Base-by-base conservation (phyloP, 64 coral and sea anemone genomes). In the Porites lutea region DNA sequence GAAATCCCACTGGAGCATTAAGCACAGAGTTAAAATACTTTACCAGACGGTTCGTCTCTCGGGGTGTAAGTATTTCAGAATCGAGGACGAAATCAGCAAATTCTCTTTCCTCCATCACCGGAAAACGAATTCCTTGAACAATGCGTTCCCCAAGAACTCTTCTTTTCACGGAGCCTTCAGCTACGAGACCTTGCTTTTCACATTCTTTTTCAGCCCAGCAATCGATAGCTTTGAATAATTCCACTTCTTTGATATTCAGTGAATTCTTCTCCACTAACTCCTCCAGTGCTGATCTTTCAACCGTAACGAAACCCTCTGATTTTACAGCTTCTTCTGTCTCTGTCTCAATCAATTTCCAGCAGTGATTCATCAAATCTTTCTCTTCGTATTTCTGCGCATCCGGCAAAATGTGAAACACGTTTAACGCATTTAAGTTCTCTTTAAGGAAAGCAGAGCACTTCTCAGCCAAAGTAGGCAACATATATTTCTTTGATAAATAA, bases 181-280 rank as follows among this genome's bases (percentile, higher is more conserved):
- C 43, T 45, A 72, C 69, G 69, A 20, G 4, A 13, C 69, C 19
- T 45, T 72, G n/a, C 43, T 72, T 20, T 45, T 72, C 69, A 22
- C 19, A 20, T 52, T 87, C 72, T 47, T 87, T 65, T 43, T 8
- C 48, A 43, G 72, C n/a, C 93, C 93, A 95, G 7, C 79, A 79
- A 61, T 90, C 44, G 14, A 95, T 23, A 48, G 71, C 81, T 71
- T 59, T 62, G 15, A 95, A 83, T 21, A 95, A 27, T 44, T 80
- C 77, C 14, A 58, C 77, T n/a, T 80, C 77, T 15, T 19, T 16
- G 52, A 80, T 80, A 2, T 80, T 15, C 50, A 80, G 77, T 7
- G 21, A 65, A 63, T 86, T 60, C 50, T 63, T 86, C 23, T 60
- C 62, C 9, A 86, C 44, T 23, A 86, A 13, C 45, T 86, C 46